Percentiles rank a stretch among this genome's conserved stretches.
These are phyloP conservation scores for Pseudocheirus occidentalis DNA, from an alignment of 2,797 vertebrate species.

Conservation along the genomic window DNA sequence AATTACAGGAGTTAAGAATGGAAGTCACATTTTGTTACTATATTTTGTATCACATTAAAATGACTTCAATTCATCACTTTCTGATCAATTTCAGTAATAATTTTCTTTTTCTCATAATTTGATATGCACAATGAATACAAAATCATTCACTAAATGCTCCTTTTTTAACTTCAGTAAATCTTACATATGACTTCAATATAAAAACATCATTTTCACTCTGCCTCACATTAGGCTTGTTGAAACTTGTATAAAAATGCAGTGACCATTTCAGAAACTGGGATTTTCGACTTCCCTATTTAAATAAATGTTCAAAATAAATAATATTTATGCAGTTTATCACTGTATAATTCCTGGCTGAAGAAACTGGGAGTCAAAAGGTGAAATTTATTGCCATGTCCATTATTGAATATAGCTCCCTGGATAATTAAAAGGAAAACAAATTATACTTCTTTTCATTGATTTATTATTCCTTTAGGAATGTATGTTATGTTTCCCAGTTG, in stretches of 20 bases:
- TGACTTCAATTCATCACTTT: constrained; percentile 39
- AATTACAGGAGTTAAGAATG: constrained; percentile 53
- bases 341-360: constrained; percentile 45
- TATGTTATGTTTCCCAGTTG: neutral
- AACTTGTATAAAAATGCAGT: constrained; percentile 58
- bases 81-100: constrained; percentile 51
- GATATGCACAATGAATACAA: constrained; percentile 22
- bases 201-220: constrained; percentile 55
- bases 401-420: neutral
- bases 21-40: constrained; percentile 50
- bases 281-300: constrained; percentile 40
- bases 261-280: constrained; percentile 24
- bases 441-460: constrained; percentile 20
- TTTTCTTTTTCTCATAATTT: constrained; percentile 53
- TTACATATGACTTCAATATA: constrained; percentile 12
- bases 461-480: constrained; percentile 13
- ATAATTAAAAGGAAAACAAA: constrained; percentile 23
- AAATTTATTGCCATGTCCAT: constrained; percentile 8
- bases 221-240: constrained; percentile 47
- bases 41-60: constrained; percentile 61
- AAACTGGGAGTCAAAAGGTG: constrained; percentile 16
- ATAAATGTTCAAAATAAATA: constrained; percentile 27
- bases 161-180: constrained; percentile 29
- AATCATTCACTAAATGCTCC: neutral
- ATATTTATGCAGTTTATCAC: constrained; percentile 10